Percentiles rank a stretch among this genome's conserved stretches.
Evolutionary conservation across 2,797 vertebrate species (phyloP).

Genomic region (Alauda arvensis): DNA sequence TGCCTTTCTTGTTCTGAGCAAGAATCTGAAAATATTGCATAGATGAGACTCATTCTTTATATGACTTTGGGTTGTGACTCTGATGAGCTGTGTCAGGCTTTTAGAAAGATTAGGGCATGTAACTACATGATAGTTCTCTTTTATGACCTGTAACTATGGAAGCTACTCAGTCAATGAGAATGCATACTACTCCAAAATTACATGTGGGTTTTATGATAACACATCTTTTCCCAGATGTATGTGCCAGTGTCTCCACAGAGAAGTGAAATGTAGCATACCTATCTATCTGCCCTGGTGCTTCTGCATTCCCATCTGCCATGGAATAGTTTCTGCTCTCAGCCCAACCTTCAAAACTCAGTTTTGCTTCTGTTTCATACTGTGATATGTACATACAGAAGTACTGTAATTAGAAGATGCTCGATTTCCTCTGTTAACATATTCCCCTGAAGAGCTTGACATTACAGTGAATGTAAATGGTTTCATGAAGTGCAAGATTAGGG

Average conservation of each 20-base stretch:
- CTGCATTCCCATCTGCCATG: neutral
- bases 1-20: neutral
- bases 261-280: neutral
- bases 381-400: neutral
- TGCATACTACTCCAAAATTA: neutral
- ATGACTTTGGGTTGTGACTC: neutral
- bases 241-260: neutral
- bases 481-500: slow-evolving; percentile 53
- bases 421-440: slow-evolving; percentile 23
- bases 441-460: slow-evolving; percentile 24
- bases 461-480: slow-evolving; percentile 37
- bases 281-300: neutral
- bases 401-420: slow-evolving; percentile 29
- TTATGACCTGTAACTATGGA: neutral
- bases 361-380: slow-evolving; percentile 8
- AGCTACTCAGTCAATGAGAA: neutral
- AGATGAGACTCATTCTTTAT: neutral
- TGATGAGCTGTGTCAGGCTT: neutral
- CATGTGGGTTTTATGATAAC: neutral
- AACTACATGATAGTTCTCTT: neutral
- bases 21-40: neutral
- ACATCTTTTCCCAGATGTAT: neutral
- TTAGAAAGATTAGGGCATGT: neutral
- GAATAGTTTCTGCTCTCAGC: neutral
- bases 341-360: neutral